Conservation (phyloP, 2,797 vertebrate species). For the Saxicola maurus region DNA sequence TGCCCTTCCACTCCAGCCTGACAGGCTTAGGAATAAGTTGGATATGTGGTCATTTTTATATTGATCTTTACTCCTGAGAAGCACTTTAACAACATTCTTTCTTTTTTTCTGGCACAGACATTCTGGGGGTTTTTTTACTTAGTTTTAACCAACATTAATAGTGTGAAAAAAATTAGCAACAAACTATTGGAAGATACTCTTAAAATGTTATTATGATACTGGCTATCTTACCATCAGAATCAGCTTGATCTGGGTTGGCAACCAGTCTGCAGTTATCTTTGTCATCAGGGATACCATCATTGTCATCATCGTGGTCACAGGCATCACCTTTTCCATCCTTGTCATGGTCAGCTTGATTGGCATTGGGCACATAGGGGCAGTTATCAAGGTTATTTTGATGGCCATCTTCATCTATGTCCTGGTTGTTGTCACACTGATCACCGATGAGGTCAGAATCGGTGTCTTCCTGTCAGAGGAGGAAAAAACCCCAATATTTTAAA, state of each 20-base stretch:
- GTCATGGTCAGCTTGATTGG: slow-evolving; percentile 97
- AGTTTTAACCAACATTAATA: neutral
- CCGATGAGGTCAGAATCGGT: slow-evolving; percentile 92
- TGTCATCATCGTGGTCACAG: slow-evolving; percentile 97
- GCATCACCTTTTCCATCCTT: slow-evolving; percentile 97
- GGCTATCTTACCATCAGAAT: slow-evolving; percentile 83
- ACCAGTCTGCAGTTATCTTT: slow-evolving; percentile 94
- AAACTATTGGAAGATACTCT: neutral
- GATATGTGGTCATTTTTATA: neutral
- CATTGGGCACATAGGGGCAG: slow-evolving; percentile 95
- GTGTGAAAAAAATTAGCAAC: neutral
- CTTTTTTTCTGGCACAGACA: neutral
- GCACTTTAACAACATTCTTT: neutral
- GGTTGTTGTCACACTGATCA: slow-evolving; percentile 95
- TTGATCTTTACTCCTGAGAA: neutral
- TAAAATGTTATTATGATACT: neutral
- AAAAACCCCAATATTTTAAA: neutral
- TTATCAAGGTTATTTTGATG: slow-evolving; percentile 99
- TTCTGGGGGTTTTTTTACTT: neutral
- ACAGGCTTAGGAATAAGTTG: neutral
- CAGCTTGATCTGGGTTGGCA: slow-evolving; percentile 90
- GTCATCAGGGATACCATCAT: slow-evolving; percentile 94
- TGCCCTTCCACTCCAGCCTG: neutral
- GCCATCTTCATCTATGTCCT: slow-evolving; percentile 97
- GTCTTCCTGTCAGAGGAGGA: slow-evolving; percentile 77